These are phyloP conservation scores for Lanistes nyassanus DNA, from an alignment of 1,140 invertebrate genomes.

Conservation along the genomic window DNA sequence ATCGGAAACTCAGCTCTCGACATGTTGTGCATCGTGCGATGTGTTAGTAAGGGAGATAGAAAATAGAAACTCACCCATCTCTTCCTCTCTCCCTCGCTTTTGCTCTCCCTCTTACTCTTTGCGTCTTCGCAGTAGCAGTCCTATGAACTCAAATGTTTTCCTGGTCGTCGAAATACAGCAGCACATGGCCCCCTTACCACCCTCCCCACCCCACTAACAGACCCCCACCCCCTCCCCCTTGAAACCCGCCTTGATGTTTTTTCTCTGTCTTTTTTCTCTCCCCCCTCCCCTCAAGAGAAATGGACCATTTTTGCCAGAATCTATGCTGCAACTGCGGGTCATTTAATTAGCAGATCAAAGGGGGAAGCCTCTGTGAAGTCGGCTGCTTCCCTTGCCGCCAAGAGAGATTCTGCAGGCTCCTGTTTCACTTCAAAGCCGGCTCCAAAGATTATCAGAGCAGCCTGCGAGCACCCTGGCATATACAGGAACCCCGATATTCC, in stretches of 20 bases:
- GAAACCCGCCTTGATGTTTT: constrained; percentile 1
- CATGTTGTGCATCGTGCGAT: no score
- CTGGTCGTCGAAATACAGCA: constrained; percentile 8
- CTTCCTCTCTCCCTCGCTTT: not conserved
- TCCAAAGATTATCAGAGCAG: constrained; percentile 25
- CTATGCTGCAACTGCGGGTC: constrained; percentile 35
- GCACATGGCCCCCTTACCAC: not conserved
- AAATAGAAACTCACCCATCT: no score
- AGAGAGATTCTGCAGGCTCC: constrained; percentile 25
- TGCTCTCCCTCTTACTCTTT: not conserved
- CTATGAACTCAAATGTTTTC: constrained; percentile 17
- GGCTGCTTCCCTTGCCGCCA: constrained; percentile 31
- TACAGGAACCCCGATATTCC: constrained; percentile 12
- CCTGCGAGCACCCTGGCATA: constrained; percentile 8
- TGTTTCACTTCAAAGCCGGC: constrained; percentile 46
- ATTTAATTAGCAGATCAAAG: constrained; percentile 47
- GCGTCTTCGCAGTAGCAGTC: constrained; percentile 11
- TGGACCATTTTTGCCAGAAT: constrained; percentile 29
- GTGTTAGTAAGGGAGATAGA: no score
- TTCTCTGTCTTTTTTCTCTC: not conserved
- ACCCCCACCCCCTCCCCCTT: not conserved
- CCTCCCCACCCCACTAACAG: not conserved
- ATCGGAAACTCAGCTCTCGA: no score
- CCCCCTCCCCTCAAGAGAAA: constrained; percentile 12
- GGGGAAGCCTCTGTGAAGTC: constrained; percentile 25